phyloP scores from a whole-genome alignment of 2,888 invertebrate genomes.

The Cerceris ruficornis region DNA sequence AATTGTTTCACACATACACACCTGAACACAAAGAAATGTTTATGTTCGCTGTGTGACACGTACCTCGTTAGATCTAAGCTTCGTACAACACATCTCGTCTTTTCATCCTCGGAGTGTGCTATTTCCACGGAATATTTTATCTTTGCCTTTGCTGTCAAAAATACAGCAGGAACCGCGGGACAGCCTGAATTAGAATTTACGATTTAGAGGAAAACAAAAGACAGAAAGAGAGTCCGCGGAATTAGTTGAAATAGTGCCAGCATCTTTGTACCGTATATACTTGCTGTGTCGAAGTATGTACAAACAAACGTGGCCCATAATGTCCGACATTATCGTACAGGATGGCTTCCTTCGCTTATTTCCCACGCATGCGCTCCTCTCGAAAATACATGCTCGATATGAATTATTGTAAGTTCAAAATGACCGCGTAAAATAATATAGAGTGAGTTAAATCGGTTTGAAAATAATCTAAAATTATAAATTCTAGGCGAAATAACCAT shows the following conservation, averaged over 20 bases:
- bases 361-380: too few species aligned
- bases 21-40: too few species aligned
- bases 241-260: conserved; percentile 1
- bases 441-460: too few species aligned
- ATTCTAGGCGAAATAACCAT: too few species aligned
- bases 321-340: background rate
- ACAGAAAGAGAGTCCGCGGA: background rate
- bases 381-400: too few species aligned
- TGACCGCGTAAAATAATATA: too few species aligned
- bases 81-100: background rate
- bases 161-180: background rate
- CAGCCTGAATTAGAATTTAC: background rate
- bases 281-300: background rate
- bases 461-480: too few species aligned
- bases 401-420: too few species aligned
- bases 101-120: background rate
- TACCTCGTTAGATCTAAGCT: background rate
- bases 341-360: too few species aligned
- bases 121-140: background rate
- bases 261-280: background rate
- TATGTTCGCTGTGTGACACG: background rate
- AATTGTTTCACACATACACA: too few species aligned
- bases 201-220: background rate
- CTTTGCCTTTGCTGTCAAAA: background rate
- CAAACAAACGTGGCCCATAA: background rate